Conservation (phyloP, 2,113 vertebrate genomes). For the crab-eating macaque (Macaca fascicularis) region DNA sequence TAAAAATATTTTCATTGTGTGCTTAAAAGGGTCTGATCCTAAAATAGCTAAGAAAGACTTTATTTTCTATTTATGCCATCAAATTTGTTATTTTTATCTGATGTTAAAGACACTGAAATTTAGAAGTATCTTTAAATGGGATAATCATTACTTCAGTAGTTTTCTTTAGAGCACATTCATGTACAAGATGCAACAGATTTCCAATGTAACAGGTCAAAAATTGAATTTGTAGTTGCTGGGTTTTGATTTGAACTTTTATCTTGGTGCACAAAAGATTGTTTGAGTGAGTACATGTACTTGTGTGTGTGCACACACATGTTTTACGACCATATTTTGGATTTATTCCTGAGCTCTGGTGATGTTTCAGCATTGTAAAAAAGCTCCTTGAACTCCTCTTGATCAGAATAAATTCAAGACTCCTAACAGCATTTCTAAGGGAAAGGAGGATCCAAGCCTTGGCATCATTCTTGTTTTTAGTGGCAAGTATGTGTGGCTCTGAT, state of each 20-base stretch:
- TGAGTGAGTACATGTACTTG: neutral
- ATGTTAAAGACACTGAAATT: slow-evolving; percentile 32
- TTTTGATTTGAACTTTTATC: slow-evolving; percentile 15
- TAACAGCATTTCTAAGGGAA: neutral
- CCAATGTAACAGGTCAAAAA: neutral
- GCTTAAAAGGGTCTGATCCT: slow-evolving; percentile 56
- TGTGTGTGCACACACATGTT: no score
- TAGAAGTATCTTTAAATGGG: slow-evolving; percentile 16
- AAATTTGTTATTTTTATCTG: slow-evolving; percentile 6
- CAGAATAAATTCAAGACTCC: neutral
- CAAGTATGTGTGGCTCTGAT: neutral
- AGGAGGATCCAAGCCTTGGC: neutral
- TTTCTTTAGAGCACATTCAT: slow-evolving; percentile 20
- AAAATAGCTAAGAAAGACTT: slow-evolving; percentile 48
- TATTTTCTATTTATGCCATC: slow-evolving; percentile 50
- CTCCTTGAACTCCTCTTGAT: neutral
- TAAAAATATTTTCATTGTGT: slow-evolving; percentile 53
- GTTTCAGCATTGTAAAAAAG: neutral
- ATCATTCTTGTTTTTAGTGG: neutral
- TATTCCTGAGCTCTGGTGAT: neutral
- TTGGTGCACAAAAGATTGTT: neutral
- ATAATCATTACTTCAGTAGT: slow-evolving; percentile 56
- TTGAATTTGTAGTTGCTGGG: neutral
- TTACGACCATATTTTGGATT: neutral
- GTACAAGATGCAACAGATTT: slow-evolving; percentile 52